Conservation (phyloP, 2,888 invertebrate species). For the Cheilosia urbana region DNA sequence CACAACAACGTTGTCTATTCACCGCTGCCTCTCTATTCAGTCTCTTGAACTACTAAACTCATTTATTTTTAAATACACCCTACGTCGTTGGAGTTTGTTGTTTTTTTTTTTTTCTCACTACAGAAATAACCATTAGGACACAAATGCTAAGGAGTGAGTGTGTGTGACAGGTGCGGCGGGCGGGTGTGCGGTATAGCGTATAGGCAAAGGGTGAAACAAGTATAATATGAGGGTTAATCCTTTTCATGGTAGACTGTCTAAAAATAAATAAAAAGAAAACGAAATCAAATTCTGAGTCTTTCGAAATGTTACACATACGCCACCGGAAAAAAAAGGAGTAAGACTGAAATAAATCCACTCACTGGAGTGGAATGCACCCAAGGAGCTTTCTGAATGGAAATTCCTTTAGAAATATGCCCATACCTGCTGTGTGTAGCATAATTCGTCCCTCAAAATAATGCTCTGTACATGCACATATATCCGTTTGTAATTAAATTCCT, state of each 20-base stretch:
- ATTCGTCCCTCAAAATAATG: background rate
- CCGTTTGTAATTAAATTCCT: constrained; percentile 16
- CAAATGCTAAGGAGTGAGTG: constrained; percentile 13
- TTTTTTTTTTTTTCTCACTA: constrained; percentile 9
- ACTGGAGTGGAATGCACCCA: constrained; percentile 14
- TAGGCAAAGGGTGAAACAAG: constrained; percentile 31
- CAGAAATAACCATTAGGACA: constrained; percentile 39
- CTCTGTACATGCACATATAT: background rate
- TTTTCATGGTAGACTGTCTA: constrained; percentile 26
- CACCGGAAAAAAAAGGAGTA: background rate
- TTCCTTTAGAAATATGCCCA: constrained; percentile 6
- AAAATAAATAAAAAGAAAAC: constrained; percentile 27
- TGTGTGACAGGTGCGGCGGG: constrained; percentile 4
- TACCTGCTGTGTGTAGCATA: background rate
- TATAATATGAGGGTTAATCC: constrained; percentile 36
- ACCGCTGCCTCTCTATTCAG: constrained; percentile 11
- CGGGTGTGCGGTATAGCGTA: background rate
- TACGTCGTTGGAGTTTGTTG: constrained; percentile 24
- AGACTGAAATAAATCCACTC: constrained; percentile 13
- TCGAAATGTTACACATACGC: constrained; percentile 21
- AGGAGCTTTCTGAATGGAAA: constrained; percentile 4
- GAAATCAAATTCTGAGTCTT: background rate
- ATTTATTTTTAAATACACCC: constrained; percentile 49
- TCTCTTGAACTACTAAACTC: constrained; percentile 68
- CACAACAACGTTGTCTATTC: constrained; percentile 29